A percentile compares a stretch with the other conserved stretches of the same genome.
Conservation (phyloP, 2,797 vertebrate genomes). For the Australoheros facetus region DNA sequence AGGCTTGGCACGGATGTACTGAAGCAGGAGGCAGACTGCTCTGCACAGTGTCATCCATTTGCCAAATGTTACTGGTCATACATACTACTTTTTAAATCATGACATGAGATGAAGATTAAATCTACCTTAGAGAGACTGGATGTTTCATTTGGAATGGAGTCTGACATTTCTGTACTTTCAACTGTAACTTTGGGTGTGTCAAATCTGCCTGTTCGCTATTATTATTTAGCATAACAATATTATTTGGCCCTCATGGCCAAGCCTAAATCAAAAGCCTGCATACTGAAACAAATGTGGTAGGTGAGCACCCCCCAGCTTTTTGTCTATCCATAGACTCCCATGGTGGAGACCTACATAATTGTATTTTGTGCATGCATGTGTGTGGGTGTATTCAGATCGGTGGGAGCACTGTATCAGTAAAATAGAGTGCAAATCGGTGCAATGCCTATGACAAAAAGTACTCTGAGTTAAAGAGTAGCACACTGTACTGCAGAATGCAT, state of each 20-base stretch:
- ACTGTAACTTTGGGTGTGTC: constrained; percentile 39
- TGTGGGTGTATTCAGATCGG: constrained; percentile 46
- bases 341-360: constrained; percentile 53
- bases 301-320: constrained; percentile 14
- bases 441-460: constrained; percentile 24
- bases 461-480: constrained; percentile 24
- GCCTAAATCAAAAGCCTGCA: constrained; percentile 47
- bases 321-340: constrained; percentile 24
- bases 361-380: constrained; percentile 29
- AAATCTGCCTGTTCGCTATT: constrained; percentile 39
- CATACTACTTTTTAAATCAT: too few species aligned
- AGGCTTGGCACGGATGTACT: neutral
- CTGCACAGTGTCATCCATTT: neutral
- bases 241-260: constrained; percentile 45
- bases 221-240: constrained; percentile 47
- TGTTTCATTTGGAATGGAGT: constrained; percentile 8
- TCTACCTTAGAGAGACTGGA: neutral
- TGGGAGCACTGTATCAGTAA: constrained; percentile 17
- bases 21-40: neutral
- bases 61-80: neutral
- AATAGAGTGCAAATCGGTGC: constrained; percentile 17
- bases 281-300: constrained; percentile 41
- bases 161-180: constrained; percentile 1
- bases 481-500: constrained; percentile 6
- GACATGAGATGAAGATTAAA: neutral